Evolutionary conservation across 1,140 invertebrate species (phyloP).

Genomic region (Bombus picipes): DNA sequence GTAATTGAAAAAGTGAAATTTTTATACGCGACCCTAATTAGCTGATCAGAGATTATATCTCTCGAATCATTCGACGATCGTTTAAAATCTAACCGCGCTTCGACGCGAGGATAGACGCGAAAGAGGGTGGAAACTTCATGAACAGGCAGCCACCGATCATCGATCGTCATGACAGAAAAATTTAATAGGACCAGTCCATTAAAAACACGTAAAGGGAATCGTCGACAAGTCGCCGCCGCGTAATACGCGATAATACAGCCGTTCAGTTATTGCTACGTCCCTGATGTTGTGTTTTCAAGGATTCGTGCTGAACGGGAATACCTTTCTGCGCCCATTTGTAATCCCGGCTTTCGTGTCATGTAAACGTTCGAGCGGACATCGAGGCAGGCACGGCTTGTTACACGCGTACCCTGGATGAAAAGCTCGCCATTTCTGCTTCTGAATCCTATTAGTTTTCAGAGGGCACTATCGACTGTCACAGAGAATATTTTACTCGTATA

Average conservation of each 20-base stretch:
- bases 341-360: slow-evolving; percentile 65
- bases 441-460: neutral
- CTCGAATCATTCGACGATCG: too few relatives aligned
- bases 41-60: too few relatives aligned
- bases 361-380: slow-evolving; percentile 65
- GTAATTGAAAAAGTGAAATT: too few relatives aligned
- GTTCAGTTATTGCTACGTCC: slow-evolving; percentile 49
- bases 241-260: slow-evolving; percentile 14
- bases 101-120: too few relatives aligned
- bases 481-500: neutral
- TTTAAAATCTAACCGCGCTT: too few relatives aligned
- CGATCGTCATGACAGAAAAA: neutral
- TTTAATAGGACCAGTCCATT: slow-evolving; percentile 1
- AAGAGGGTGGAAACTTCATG: slow-evolving; percentile 17
- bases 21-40: too few relatives aligned
- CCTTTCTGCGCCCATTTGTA: slow-evolving; percentile 55
- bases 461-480: neutral
- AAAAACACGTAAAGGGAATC: neutral
- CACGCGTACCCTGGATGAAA: slow-evolving; percentile 45
- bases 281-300: slow-evolving; percentile 48
- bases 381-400: slow-evolving; percentile 67
- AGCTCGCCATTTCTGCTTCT: slow-evolving; percentile 10
- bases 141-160: neutral
- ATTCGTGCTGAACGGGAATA: slow-evolving; percentile 62
- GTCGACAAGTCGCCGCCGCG: neutral